phyloP scores from a whole-genome alignment of 2,888 invertebrate genomes.

The Mythimna lalbum region DNA sequence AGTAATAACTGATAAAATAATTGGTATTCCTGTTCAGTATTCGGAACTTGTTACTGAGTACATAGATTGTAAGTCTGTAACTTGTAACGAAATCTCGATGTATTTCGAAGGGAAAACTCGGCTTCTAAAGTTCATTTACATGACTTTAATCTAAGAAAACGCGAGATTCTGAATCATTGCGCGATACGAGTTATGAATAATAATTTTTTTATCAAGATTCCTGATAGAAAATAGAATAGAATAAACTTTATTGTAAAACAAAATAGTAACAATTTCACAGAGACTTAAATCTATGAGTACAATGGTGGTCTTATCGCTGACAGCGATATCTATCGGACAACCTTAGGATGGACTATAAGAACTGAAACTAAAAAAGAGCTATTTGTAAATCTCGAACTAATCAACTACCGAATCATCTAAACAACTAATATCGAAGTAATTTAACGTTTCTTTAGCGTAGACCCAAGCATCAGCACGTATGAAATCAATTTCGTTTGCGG shows the following conservation, averaged over 20 bases:
- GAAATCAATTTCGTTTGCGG: constrained; percentile 33
- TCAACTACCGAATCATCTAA: too few species aligned
- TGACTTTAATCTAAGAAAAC: not conserved
- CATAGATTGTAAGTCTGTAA: not conserved
- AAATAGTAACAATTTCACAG: too few species aligned
- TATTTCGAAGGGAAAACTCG: not conserved
- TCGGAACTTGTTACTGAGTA: constrained; percentile 1
- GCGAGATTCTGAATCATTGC: not conserved
- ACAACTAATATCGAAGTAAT: not conserved
- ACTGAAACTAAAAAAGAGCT: too few species aligned
- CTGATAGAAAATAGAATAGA: not conserved
- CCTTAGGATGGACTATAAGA: too few species aligned
- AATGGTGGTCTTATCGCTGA: too few species aligned
- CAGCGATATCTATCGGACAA: too few species aligned
- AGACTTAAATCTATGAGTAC: too few species aligned
- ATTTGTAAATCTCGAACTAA: too few species aligned
- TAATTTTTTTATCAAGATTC: not conserved
- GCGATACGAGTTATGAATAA: not conserved
- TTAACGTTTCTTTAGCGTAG: not conserved
- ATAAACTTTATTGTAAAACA: too few species aligned
- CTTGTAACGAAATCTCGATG: not conserved
- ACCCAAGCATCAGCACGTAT: not conserved
- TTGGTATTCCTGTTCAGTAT: constrained; percentile 15
- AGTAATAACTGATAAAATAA: constrained; percentile 38
- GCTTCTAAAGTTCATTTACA: constrained; percentile 5